A percentile compares a stretch with the other conserved stretches of the same genome.
Conservation (phyloP, 2,797 vertebrate species). For the Pachyuromys duprasi region DNA sequence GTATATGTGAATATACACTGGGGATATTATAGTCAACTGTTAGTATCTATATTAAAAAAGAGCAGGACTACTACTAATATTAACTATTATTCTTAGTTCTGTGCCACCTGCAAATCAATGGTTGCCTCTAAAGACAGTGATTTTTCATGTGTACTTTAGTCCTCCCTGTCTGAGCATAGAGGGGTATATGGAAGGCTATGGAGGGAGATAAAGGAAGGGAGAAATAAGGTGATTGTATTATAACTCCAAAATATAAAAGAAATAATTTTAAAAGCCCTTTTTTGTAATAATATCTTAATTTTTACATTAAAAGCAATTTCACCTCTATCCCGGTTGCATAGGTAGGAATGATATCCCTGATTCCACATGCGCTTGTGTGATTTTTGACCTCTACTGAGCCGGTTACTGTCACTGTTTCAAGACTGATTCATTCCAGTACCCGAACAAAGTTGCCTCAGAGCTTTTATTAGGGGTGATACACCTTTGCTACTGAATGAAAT, state of each 20-base stretch:
- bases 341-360: background rate
- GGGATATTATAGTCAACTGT: background rate
- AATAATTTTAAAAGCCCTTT: background rate
- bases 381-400: background rate
- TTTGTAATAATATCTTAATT: background rate
- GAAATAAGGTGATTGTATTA: background rate
- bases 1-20: background rate
- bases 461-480: background rate
- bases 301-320: background rate
- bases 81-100: background rate
- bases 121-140: background rate
- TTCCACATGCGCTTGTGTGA: background rate
- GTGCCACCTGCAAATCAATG: background rate
- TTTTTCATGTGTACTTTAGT: constrained; percentile 16
- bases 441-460: background rate
- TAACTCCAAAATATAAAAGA: background rate
- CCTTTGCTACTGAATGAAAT: background rate
- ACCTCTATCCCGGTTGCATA: background rate
- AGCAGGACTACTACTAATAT: background rate
- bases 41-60: background rate
- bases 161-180: background rate
- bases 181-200: too few species aligned
- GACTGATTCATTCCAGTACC: background rate
- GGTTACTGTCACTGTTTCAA: background rate
- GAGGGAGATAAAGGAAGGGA: background rate